Evolutionary conservation across 1,140 invertebrate species (phyloP).

Genomic region (Caenorhabditis briggsae): DNA sequence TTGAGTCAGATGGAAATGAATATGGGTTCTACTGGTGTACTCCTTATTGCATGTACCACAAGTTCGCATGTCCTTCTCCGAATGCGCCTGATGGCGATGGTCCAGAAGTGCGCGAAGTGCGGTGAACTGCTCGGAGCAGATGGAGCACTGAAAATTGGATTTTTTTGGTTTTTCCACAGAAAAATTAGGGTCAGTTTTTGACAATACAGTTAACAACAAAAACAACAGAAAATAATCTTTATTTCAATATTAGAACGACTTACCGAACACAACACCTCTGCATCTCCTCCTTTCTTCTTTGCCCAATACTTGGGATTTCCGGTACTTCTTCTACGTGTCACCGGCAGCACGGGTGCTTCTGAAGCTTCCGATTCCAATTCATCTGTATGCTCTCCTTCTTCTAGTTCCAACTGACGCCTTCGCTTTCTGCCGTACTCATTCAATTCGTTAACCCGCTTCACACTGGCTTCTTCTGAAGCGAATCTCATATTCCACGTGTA

Average conservation of each 20-base stretch:
- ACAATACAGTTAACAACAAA: background rate
- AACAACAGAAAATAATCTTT: background rate
- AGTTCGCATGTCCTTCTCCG: background rate
- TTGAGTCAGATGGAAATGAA: slow-evolving; percentile 3
- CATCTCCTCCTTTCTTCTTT: too few relatives aligned
- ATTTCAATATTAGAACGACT: background rate
- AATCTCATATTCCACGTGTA: background rate
- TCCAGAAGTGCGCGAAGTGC: background rate
- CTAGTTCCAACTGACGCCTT: background rate
- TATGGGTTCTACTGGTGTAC: background rate
- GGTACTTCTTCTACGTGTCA: too few relatives aligned
- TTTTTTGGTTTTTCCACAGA: background rate
- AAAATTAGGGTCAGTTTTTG: background rate
- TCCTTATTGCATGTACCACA: background rate
- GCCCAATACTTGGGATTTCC: too few relatives aligned
- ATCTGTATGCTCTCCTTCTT: background rate
- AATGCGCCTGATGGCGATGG: background rate
- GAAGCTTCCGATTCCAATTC: background rate
- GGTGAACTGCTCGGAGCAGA: background rate
- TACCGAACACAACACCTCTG: too few relatives aligned
- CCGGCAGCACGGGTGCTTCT: too few relatives aligned
- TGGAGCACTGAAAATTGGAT: background rate
- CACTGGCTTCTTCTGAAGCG: background rate
- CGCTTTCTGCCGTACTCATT: background rate
- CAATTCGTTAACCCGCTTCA: background rate